Evolutionary conservation across 2,113 vertebrate species (phyloP).

Genomic region (Corythaeola cristata): DNA sequence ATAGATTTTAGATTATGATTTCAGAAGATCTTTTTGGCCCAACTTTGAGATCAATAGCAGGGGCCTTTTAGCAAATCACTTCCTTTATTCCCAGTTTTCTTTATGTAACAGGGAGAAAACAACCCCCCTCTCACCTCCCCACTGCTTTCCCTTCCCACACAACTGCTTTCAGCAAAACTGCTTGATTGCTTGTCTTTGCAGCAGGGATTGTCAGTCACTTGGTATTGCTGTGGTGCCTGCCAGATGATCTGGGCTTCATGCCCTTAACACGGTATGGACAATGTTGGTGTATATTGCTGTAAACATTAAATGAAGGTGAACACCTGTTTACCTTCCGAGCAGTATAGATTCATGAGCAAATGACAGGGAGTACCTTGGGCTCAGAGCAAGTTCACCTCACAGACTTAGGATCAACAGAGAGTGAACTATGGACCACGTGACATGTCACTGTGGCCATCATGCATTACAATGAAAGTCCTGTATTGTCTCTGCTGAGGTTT

Average conservation of each 20-base stretch:
- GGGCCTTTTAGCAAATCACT: background rate
- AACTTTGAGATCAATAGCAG: background rate
- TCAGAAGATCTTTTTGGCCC: background rate
- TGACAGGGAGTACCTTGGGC: background rate
- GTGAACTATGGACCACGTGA: background rate
- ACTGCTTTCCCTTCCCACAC: background rate
- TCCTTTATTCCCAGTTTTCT: background rate
- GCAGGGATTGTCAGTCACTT: background rate
- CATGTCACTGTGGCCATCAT: background rate
- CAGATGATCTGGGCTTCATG: background rate
- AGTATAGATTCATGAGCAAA: background rate
- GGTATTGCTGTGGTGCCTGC: background rate
- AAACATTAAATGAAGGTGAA: background rate
- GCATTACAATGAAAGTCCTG: background rate
- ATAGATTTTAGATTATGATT: background rate
- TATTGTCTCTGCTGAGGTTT: background rate
- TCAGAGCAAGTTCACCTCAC: background rate
- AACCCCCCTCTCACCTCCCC: fast-evolving
- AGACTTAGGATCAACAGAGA: background rate
- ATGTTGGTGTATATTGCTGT: background rate
- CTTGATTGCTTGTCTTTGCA: background rate
- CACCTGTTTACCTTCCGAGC: background rate
- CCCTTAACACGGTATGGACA: background rate
- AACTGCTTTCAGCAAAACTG: background rate
- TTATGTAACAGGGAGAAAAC: background rate